Percentiles rank a stretch among this genome's conserved stretches.
Conservation (phyloP, 2,888 invertebrate genomes). For the Nomada ruficornis region DNA sequence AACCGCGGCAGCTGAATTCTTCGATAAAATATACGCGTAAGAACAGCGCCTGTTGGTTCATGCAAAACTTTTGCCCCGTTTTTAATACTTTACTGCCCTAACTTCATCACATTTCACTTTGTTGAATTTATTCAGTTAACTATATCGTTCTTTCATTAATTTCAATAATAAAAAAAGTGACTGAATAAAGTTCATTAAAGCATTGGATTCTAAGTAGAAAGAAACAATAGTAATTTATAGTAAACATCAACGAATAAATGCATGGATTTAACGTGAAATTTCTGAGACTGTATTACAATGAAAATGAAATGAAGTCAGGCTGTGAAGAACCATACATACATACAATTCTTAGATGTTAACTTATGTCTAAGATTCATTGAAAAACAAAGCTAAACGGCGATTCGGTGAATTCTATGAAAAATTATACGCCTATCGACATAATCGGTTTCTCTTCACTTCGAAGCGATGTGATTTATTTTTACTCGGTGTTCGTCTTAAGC, state of each 20-base stretch:
- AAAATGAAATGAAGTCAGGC: not conserved
- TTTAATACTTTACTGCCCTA: conserved; percentile 30
- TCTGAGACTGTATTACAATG: not conserved
- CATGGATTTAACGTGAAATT: not conserved
- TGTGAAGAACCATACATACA: conserved; percentile 12
- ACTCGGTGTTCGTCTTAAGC: conserved; percentile 43
- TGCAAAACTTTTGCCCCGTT: conserved; percentile 48
- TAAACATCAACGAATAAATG: not conserved
- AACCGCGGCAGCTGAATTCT: conserved; percentile 55
- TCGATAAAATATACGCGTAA: conserved; percentile 51
- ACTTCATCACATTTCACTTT: not conserved
- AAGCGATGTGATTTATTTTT: conserved; percentile 17
- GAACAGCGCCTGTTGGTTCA: conserved; percentile 61
- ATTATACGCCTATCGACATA: conserved; percentile 25
- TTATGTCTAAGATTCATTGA: conserved; percentile 39
- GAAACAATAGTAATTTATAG: no score
- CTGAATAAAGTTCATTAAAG: not conserved
- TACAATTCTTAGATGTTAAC: not conserved
- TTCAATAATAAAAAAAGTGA: no score
- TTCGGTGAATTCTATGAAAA: conserved; percentile 40
- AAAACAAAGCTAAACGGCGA: conserved; percentile 12
- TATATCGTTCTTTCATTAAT: no score
- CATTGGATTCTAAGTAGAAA: no score
- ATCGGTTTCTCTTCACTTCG: conserved; percentile 11
- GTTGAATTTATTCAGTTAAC: no score